Conservation (phyloP, 2,797 vertebrate genomes). For the Trematomus bernacchii region DNA sequence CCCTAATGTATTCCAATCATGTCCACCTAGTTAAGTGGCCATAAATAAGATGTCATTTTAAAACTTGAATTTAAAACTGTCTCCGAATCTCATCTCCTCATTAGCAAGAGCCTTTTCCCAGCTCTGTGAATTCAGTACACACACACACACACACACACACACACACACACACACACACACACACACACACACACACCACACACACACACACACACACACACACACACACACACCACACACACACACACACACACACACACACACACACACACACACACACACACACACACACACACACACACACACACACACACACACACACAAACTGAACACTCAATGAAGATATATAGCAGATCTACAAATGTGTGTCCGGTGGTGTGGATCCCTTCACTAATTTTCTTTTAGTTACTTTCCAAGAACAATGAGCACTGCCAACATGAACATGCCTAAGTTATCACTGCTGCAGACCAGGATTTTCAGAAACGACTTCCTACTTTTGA, state of each 20-base stretch:
- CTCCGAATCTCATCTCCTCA: constrained; percentile 47
- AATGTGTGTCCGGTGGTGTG: constrained; percentile 28
- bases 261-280: constrained; percentile 22
- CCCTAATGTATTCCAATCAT: constrained; percentile 65
- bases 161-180: constrained; percentile 9
- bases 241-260: constrained; percentile 21
- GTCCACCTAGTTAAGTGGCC: constrained; percentile 57
- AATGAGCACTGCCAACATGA: constrained; percentile 37
- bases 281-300: constrained; percentile 25
- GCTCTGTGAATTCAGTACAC: neutral
- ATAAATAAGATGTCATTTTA: constrained; percentile 74
- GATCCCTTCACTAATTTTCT: constrained; percentile 30
- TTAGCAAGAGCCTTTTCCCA: constrained; percentile 25
- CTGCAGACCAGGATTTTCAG: neutral
- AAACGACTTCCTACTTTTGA: no score
- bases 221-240: constrained; percentile 20
- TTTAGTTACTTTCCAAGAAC: constrained; percentile 45
- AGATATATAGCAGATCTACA: constrained; percentile 11
- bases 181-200: constrained; percentile 1
- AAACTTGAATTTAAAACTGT: constrained; percentile 54
- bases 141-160: constrained; percentile 13
- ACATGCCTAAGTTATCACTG: constrained; percentile 22
- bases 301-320: constrained; percentile 23
- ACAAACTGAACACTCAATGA: neutral
- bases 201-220: constrained; percentile 21